These are phyloP conservation scores for Polydesmus complanatus DNA, from an alignment of 2,888 invertebrate species.

Conservation along the genomic window DNA sequence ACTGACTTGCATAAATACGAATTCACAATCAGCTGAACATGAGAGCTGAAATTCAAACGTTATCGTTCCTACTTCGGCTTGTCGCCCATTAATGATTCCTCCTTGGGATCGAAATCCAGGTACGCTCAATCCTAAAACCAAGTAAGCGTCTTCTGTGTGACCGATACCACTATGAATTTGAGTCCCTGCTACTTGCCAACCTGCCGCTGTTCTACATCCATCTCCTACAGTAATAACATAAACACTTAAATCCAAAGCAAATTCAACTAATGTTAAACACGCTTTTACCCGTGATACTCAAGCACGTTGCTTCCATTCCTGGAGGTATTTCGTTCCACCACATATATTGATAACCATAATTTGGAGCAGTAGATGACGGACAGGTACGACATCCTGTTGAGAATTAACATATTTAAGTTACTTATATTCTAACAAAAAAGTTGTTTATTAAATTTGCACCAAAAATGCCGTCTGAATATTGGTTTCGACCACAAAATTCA, in stretches of 20 bases:
- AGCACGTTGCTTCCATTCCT: conserved; percentile 36
- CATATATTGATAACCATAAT: conserved; percentile 36
- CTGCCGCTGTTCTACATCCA: conserved; percentile 17
- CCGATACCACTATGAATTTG: conserved; percentile 38
- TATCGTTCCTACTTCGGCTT: conserved; percentile 35
- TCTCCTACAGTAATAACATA: not conserved
- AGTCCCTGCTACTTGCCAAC: conserved; percentile 39
- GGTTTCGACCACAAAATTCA: conserved; percentile 36
- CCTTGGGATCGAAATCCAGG: conserved; percentile 35
- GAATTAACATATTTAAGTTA: not conserved
- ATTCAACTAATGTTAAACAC: not conserved
- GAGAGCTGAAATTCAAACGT: conserved; percentile 40
- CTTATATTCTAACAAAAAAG: conserved; percentile 1
- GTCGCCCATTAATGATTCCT: conserved; percentile 30
- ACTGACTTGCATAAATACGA: conserved; percentile 42
- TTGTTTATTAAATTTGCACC: conserved; percentile 15
- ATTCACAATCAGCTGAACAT: conserved; percentile 38
- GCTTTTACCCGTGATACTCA: conserved; percentile 29
- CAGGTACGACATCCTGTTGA: conserved; percentile 32
- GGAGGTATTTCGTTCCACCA: conserved; percentile 37
- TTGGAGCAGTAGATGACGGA: conserved; percentile 38
- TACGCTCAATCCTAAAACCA: conserved; percentile 36
- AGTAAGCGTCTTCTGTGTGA: conserved; percentile 36
- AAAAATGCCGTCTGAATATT: conserved; percentile 34
- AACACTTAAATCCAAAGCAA: not conserved